Conservation (phyloP, 2,113 vertebrate species). For the Burhinus bistriatus region DNA sequence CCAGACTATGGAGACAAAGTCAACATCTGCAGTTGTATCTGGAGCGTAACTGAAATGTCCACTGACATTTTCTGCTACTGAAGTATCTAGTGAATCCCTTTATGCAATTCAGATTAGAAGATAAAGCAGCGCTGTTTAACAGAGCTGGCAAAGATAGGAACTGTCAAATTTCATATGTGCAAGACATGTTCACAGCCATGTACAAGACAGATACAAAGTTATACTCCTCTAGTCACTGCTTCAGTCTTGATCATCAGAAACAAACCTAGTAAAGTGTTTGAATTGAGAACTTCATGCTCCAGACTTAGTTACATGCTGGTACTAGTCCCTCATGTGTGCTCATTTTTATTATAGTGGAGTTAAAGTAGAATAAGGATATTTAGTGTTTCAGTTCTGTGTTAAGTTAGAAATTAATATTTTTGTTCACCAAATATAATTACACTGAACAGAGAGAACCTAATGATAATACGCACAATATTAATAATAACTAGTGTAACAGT, state of each 20-base stretch:
- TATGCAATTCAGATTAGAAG: neutral
- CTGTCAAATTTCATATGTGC: rapidly evolving
- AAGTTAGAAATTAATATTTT: neutral
- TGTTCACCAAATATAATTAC: neutral
- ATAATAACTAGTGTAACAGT: too few species aligned
- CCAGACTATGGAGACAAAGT: neutral
- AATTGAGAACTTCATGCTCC: neutral
- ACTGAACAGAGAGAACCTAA: neutral
- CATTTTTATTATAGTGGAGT: neutral
- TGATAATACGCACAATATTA: neutral
- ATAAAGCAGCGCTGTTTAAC: neutral
- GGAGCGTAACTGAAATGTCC: neutral
- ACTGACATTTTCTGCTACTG: neutral
- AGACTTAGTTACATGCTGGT: neutral
- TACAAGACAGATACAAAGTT: neutral
- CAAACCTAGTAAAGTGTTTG: neutral
- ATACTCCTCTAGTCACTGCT: neutral
- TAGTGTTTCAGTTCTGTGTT: neutral
- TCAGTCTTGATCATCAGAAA: neutral
- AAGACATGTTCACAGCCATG: neutral
- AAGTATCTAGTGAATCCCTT: neutral
- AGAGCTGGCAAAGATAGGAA: neutral
- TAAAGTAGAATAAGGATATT: neutral
- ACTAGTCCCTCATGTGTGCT: neutral
- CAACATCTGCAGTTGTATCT: neutral